Base-by-base conservation (phyloP, 2,888 invertebrate species). In the Amblyjoppa proteus region DNA sequence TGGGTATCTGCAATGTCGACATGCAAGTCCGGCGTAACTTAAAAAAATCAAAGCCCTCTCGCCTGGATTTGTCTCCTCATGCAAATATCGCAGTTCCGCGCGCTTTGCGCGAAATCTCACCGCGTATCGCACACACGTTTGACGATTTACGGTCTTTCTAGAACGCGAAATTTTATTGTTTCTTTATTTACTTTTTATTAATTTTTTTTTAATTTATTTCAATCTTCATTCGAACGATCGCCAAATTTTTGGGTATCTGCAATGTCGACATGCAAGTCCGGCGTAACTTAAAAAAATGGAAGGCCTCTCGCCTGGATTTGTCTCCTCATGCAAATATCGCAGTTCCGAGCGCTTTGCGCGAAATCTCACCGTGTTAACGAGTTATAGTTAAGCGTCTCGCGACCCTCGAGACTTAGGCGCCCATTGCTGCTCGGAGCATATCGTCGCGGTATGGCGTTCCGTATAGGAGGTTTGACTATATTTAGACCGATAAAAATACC, bases 401-500 rank as follows among this genome's bases (percentile, higher is more conserved):
- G 61, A 64, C 75, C 73, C 71, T 78, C 66, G 76, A 76, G 80
- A 66, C 71, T 56, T 56, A 68, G 58, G 66, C 73, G 61, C 70
- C 71, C 76, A 61, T 77, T 77, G 41, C 68, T 58, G 73, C 38
- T 49, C 74, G 84, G 70, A 78, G 75, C 82, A 83, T 81, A 83
- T 41, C 82, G 77, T 75, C 71, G 89, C 87, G 91, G 91, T 91
- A 92, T 91, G 91, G 92, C 91, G 90, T 91, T 92, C 89, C 90
- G 90, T 91, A 91, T 90, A 91, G 89, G 90, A 92, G 92, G 91
- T 93, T 92, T 91, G 87, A 89, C 92, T 93, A 94, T 93, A 93
- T 93, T 93, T 93, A 94, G 92, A 90, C 84, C 91, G 93, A 93
- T 93, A 93, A 93, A 94, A 94, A 94, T 94, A 94, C 89, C 90